phyloP scores from a whole-genome alignment of 2,797 vertebrate genomes.

The Enteromius thamalakanensis region DNA sequence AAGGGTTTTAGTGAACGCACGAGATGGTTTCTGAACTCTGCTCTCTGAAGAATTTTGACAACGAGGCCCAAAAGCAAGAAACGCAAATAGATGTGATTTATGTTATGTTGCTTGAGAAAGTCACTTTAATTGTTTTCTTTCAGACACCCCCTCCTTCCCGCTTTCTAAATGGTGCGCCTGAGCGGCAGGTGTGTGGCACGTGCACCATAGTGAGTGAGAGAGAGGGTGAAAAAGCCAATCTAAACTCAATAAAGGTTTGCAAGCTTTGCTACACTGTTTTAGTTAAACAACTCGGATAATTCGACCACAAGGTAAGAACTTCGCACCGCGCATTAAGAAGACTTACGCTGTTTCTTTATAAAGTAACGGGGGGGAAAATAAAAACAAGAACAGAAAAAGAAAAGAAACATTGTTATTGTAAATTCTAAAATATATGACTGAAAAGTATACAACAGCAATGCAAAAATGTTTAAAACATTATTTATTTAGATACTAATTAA shows the following conservation, averaged over 20 bases:
- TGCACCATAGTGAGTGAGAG: conserved; percentile 35
- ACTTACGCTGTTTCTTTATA: neutral
- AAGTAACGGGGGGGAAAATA: neutral
- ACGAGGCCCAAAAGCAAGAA: conserved; percentile 9
- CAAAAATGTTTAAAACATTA: neutral
- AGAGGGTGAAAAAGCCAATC: conserved; percentile 37
- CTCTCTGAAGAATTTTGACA: conserved; percentile 24
- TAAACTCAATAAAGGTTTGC: conserved; percentile 40
- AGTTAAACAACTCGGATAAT: conserved; percentile 51
- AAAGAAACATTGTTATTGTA: neutral
- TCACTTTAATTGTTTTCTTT: conserved; percentile 34
- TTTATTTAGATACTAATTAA: neutral
- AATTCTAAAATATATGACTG: too few relatives aligned
- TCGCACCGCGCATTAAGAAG: neutral
- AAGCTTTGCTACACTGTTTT: conserved; percentile 37
- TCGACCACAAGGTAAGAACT: conserved; percentile 56
- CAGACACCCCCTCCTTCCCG: conserved; percentile 26
- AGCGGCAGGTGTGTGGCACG: conserved; percentile 76
- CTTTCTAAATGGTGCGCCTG: conserved; percentile 32
- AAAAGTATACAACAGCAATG: neutral
- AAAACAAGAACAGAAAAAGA: too few relatives aligned
- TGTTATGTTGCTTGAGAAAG: conserved; percentile 31
- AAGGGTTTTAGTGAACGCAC: conserved; percentile 31
- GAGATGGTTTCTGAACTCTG: conserved; percentile 16
- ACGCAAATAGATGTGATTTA: conserved; percentile 40